Evolutionary conservation across 1,140 invertebrate genomes (phyloP), one percentile per base, ranked within the genome.

Genomic region (Ectropis grisescens): DNA sequence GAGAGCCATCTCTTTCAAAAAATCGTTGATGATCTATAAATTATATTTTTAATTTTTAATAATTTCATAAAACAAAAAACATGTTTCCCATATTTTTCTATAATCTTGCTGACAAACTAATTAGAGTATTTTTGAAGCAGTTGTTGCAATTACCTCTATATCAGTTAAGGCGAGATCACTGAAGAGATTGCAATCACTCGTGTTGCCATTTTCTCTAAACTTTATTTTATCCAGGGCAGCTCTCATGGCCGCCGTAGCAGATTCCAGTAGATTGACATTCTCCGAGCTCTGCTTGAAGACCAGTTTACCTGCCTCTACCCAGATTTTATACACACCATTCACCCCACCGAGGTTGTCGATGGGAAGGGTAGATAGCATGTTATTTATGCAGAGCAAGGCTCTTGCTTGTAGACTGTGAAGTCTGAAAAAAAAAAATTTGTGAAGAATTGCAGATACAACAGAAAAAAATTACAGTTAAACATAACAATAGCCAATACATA

Each of bases 341-440:
- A 82, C 43, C 1, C 88, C 89, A 13, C 89, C 89, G 19, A 91
- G 59, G 23, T 83, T 82, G 11, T 87, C 84, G 11, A 85, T 49
- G 10, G 86, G 85, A 32, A 91, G 57, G 27, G 64, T 82, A 5
- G 84, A 81, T 15, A 91, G 68, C 37, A 92, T 75, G 61, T 91
- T 92, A 50, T 88, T 89, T 19, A 90, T 47, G 52, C 89, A 91
- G 8, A 90, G 58, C 23, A 90, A 78, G 13, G 89, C 85, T 58
- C 86, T 70, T 10, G 83, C 84, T 47, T 86, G 85, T 11, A 90
- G 37, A 11, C 41, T 75, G 4, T 74, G 56, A 16, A 84, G 50
- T 35, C 82, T 83, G 50, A 49, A 79, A 80, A n/a, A n/a, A n/a
- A n/a, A n/a, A n/a, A n/a, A n/a, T n/a, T n/a, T n/a, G n/a, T n/a